Base-by-base conservation (phyloP, 1,140 invertebrate species). In the Danaus melanippus region DNA sequence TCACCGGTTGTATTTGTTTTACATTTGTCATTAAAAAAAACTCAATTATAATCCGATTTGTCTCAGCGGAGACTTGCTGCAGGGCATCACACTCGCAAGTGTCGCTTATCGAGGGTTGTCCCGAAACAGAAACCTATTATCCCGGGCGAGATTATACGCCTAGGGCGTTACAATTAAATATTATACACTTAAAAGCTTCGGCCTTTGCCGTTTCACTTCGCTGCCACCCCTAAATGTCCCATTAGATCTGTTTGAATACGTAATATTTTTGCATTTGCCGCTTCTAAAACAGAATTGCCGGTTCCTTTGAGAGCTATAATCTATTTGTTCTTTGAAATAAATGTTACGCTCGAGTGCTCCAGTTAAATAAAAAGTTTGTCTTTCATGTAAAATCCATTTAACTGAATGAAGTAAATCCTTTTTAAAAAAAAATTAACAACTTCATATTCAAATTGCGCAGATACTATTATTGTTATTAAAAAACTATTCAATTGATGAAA, bases 161-260 rank as follows among this genome's bases (percentile, higher is more conserved):
- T 84, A 84, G 84, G 86, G 86, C 84, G 79, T 86, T 77, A 87
- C 87, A 88, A 88, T 88, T 88, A 88, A 87, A 88, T 84, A 86
- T 86, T 84, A 85, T 85, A 86, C 86, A 87, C 83, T 87, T 87
- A 87, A 87, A 85, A 86, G 86, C 86, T 86, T 86, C 85, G 82
- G 76, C 78, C 80, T 87, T 86, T 82, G 82, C 83, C 79, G 80
- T 87, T 86, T 87, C 80, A 82, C 81, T 83, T 81, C 74, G 75
- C 74, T 84, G 80, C 80, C 82, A 86, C 82, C 84, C 84, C 84
- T 86, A 85, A 86, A 85, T 85, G 82, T 85, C 81, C 84, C 76
- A 86, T 86, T 86, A 84, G 81, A 75, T 84, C 74, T 86, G 84
- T 86, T 86, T 85, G 84, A 86, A 86, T 86, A 86, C 82, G 79